Evolutionary conservation across 1,140 invertebrate species (phyloP), one percentile per base, ranked within the genome.

Genomic region (Caenorhabditis tropicalis): DNA sequence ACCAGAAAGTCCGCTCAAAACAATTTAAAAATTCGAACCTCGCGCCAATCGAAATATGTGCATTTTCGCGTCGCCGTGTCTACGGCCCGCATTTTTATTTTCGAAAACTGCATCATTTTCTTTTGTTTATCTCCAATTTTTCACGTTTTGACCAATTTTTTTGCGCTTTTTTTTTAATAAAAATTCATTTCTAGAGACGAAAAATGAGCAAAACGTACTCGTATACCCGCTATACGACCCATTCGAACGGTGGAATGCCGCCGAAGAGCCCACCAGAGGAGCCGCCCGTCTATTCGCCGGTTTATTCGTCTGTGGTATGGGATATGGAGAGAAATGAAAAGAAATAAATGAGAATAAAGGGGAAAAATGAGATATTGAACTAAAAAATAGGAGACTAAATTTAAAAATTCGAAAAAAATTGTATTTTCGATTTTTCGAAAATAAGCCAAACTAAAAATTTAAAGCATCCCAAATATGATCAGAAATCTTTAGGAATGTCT

Each of bases 171-270:
- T 74, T 24, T 74, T 70, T 21, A 21, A 16, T 16, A 70, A n/a
- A n/a, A 70, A 19, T 74, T n/a, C 36, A 24, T 36, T 3, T 74
- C 43, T 74, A 24, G 29, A 74, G 65, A 7, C n/a, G 33, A 74
- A 74, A 74, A 74, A 74, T 74, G 65, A 46, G 36, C 36, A 74
- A 74, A n/a, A 74, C 65, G 10, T 74, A 74, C 36, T 74, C 36
- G n/a, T 74, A 74, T 29, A 74, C 65, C n/a, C 65, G 65, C 27
- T 19, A 43, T 5, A 74, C 65, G 36, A 74, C 65, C 36, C 65
- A 46, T 24, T 74, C 65, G 36, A 74, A 74, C 65, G 65, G 65
- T 43, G 49, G 49, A n/a, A 4, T 74, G 33, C 65, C 65, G 15
- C 36, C 65, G 36, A 74, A 74, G 24, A 74, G 65, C 27, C 65